A percentile compares a stretch with the other conserved stretches of the same genome.
These are phyloP conservation scores for Butorides virescens DNA, from an alignment of 2,113 vertebrate genomes.

Conservation along the genomic window DNA sequence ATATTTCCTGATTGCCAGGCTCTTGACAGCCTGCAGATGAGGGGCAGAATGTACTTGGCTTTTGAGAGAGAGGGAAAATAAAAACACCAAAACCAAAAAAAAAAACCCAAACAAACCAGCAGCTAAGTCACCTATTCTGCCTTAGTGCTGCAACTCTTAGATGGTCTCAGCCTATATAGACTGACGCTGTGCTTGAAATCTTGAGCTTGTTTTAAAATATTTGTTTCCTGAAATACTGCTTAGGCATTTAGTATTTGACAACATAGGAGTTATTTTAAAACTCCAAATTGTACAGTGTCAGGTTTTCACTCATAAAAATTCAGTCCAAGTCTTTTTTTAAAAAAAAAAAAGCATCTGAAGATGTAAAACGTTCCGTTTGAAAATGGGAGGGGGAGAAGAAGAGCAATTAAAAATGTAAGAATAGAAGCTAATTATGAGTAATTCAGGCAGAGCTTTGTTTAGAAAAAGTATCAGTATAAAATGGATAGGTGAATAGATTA, in stretches of 20 bases:
- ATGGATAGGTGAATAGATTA: constrained; percentile 73
- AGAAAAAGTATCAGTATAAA: constrained; percentile 71
- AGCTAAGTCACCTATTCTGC: background rate
- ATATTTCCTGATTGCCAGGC: constrained; percentile 26
- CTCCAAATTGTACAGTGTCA: constrained; percentile 1
- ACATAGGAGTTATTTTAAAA: constrained; percentile 29
- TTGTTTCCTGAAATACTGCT: constrained; percentile 27
- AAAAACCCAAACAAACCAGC: no score
- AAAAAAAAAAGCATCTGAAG: background rate
- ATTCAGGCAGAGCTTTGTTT: constrained; percentile 72
- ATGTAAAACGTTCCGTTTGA: constrained; percentile 33
- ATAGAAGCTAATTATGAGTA: constrained; percentile 75
- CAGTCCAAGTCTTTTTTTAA: background rate
- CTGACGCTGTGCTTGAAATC: background rate
- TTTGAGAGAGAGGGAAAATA: background rate
- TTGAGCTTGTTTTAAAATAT: constrained; percentile 37
- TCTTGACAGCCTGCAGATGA: constrained; percentile 5
- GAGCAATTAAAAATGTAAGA: constrained; percentile 71
- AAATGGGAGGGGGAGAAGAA: constrained; percentile 14
- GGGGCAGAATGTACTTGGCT: constrained; percentile 2
- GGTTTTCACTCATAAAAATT: constrained; percentile 56
- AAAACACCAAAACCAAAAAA: no score
- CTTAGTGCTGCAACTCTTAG: background rate
- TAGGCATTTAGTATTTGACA: constrained; percentile 52
- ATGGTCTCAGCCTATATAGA: background rate